Base-by-base conservation (phyloP, 35 echinoderm and acorn worm genomes). In the Anneissia japonica region DNA sequence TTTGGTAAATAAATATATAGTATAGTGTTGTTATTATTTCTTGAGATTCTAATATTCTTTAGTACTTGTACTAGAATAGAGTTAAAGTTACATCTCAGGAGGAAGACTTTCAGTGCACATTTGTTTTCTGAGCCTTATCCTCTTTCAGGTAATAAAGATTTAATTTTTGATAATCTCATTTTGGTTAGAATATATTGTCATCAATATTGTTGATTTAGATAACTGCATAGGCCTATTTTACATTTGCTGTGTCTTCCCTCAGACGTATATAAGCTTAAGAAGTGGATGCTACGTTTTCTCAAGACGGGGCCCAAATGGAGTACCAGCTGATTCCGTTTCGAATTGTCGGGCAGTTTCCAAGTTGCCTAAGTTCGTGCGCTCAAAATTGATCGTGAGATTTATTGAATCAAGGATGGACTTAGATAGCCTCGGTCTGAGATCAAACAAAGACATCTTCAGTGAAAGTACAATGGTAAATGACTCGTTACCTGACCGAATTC, bases 401-500 rank as follows among this genome's bases (percentile, higher is more conserved):
- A 16, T 64, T 23, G 51, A 64, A 23, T 64, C 51, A 16, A 64
- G 19, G 2, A 2, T 26, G 26, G 51, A 64, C 19, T 23, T 64
- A 19, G 51, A 64, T 26, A 23, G 6, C 21, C 51, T 64, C 51
- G 51, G 51, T 64, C 9, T 64, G 10, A 9, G 51, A 64, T 64
- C 51, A 12, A 64, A 9, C 51, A 64, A 64, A 64, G 7, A 9
- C 1, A 64, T 64, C 26, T 64, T 64, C 21, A 64, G 10, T 64
- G 51, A 9, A 64, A 16, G 9, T 64, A 64, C 10, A 64, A 64
- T 64, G 7, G 26, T 97, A 21, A 93, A 91, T 37, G 93, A 96
- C 37, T 83, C 79, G 14, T 76, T 96, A 16, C 90, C 93, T 6
- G 46, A 79, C 19, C 73, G 87, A 21, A 92, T 96, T 34, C 12